Percentiles rank a stretch among this genome's conserved stretches.
Conservation (phyloP, 2,797 vertebrate species). For the Smutsia temminckii region DNA sequence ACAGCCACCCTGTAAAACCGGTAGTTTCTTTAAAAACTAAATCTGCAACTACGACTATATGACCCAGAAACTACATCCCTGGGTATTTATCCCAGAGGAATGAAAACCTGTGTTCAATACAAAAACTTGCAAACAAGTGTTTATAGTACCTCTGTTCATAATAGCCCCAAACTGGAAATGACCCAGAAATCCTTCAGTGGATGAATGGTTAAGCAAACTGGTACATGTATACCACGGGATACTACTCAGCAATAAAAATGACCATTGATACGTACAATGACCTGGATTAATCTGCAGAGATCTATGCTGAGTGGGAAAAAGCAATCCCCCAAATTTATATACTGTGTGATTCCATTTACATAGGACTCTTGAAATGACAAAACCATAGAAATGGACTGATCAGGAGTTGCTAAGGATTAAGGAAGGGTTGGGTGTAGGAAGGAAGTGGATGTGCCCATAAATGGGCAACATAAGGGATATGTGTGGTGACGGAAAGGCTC, state of each 20-base stretch:
- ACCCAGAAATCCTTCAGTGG: background rate
- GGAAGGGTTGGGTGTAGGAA: background rate
- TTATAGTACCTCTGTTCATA: background rate
- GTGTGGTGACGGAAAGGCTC: background rate
- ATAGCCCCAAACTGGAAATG: background rate
- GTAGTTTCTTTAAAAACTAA: background rate
- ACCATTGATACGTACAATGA: background rate
- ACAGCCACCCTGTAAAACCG: background rate
- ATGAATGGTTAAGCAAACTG: background rate
- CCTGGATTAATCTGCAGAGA: background rate
- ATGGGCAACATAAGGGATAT: background rate
- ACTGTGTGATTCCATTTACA: background rate
- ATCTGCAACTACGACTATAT: background rate
- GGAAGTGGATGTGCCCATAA: background rate
- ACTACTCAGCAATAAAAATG: background rate
- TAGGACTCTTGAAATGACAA: background rate
- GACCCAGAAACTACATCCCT: background rate
- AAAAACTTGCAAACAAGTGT: background rate
- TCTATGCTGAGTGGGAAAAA: background rate
- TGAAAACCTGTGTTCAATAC: background rate
- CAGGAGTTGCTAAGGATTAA: background rate
- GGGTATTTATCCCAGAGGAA: slow-evolving; percentile 2
- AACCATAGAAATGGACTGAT: background rate
- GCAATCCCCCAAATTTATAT: background rate
- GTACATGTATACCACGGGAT: background rate